Conservation (phyloP, 2,888 invertebrate genomes). For the Drosophila mettleri region DNA sequence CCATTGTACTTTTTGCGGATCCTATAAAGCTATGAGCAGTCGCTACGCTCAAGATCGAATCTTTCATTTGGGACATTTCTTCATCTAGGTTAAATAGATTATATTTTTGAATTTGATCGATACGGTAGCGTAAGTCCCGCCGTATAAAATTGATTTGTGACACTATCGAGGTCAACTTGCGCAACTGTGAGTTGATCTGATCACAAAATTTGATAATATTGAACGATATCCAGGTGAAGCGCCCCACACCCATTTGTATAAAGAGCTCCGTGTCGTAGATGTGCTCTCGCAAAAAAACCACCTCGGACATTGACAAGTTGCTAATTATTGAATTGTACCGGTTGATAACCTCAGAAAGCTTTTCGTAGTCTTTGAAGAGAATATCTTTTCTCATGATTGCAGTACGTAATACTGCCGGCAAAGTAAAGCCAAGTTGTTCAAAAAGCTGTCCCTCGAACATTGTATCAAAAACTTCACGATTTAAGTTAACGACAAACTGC, state of each 20-base stretch:
- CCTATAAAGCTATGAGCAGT: not conserved
- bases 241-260: conserved; percentile 92
- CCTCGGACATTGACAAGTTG: conserved; percentile 90
- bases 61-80: conserved; percentile 1
- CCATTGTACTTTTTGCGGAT: not conserved
- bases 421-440: conserved; percentile 88
- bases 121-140: conserved; percentile 87
- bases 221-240: conserved; percentile 94
- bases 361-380: conserved; percentile 88
- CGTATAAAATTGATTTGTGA: conserved; percentile 90
- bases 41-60: not conserved
- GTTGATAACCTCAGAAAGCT: conserved; percentile 87
- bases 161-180: conserved; percentile 88
- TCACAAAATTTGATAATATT: conserved; percentile 91
- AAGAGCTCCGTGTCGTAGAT: conserved; percentile 90
- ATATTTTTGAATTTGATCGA: conserved; percentile 86
- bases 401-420: conserved; percentile 86
- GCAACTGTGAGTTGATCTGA: conserved; percentile 87
- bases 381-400: conserved; percentile 86
- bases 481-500: conserved; percentile 89
- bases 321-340: conserved; percentile 89
- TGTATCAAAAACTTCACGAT: conserved; percentile 87
- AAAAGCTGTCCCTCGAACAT: conserved; percentile 91
- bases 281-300: conserved; percentile 89
- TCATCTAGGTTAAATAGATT: conserved; percentile 85